These are phyloP conservation scores for Bryconaethiops microstoma DNA, from an alignment of 2,797 vertebrate genomes.

Conservation along the genomic window DNA sequence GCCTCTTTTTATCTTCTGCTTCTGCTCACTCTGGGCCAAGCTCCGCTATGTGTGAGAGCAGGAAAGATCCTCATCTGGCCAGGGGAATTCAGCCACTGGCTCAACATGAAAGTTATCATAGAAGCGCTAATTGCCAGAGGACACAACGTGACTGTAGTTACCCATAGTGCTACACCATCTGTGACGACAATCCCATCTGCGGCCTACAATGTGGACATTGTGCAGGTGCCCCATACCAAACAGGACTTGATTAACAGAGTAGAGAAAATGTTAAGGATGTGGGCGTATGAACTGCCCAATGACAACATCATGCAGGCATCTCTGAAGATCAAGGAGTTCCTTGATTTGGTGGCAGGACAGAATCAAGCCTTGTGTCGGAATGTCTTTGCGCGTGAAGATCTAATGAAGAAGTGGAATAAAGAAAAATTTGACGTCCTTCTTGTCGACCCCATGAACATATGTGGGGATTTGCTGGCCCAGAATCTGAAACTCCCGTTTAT, in stretches of 20 bases:
- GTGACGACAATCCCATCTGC: conserved; percentile 8
- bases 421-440: conserved; percentile 70
- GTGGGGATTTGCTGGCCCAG: conserved; percentile 72
- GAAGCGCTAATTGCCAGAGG: conserved; percentile 48
- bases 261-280: conserved; percentile 2
- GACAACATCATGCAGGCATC: conserved; percentile 29
- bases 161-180: conserved; percentile 41
- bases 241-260: not conserved
- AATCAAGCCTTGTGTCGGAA: not conserved
- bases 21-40: conserved; percentile 33
- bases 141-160: conserved; percentile 43
- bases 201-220: conserved; percentile 36
- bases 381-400: conserved; percentile 43
- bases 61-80: conserved; percentile 64
- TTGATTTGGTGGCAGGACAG: not conserved
- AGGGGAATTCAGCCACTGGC: conserved; percentile 59
- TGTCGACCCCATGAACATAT: conserved; percentile 53
- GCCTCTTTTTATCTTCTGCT: conserved; percentile 16
- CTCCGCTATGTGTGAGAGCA: conserved; percentile 28
- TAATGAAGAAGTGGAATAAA: conserved; percentile 63
- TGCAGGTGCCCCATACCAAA: conserved; percentile 42
- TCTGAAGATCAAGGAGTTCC: conserved; percentile 6
- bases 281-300: conserved; percentile 30
- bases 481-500: conserved; percentile 69
- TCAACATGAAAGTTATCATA: conserved; percentile 50